Evolutionary conservation across 2,113 vertebrate genomes (phyloP), one percentile per base, ranked within the genome.

Genomic region (Apus apus): DNA sequence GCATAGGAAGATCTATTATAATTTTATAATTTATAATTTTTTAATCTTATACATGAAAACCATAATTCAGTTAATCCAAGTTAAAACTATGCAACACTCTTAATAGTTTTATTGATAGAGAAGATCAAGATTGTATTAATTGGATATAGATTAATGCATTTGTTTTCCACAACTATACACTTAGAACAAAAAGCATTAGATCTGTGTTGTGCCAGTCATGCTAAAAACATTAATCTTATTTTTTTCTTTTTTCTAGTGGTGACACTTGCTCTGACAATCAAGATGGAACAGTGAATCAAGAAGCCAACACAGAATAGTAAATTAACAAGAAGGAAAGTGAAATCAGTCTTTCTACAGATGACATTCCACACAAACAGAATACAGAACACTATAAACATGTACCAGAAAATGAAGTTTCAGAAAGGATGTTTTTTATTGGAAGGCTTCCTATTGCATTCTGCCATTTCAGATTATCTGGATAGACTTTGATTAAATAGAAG

Each of bases 401-500:
- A 62, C 25, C 58, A 26, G 43, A 74, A 92, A 94, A 60, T 13
- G 6, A 40, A 72, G 7, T n/a, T 90, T 85, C 6, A 12, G 29
- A 77, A 72, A 23, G 38, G 21, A 36, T 48, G 9, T 6, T 50
- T 89, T 17, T 27, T 34, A 45, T 14, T 27, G 18, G 10, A 83
- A 92, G 25, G 17, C 10, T 73, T 92, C 34, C 27, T 65, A 8
- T 32, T 76, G 30, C 19, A 61, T 84, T 11, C 7, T 43, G 48
- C 27, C 43, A 43, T 85, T 89, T 56, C 32, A 90, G 14, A 79
- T 67, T 77, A 53, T 68, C 30, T 81, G 40, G 53, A 48, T 77
- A 84, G 94, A 51, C 21, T 16, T 21, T 77, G 51, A 84, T 89
- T 86, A 95, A 95, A 45, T 45, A 62, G 58, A 78, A 95, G 43